Conservation (phyloP, 2,797 vertebrate species). For the Enteromius unitaeniatus region DNA sequence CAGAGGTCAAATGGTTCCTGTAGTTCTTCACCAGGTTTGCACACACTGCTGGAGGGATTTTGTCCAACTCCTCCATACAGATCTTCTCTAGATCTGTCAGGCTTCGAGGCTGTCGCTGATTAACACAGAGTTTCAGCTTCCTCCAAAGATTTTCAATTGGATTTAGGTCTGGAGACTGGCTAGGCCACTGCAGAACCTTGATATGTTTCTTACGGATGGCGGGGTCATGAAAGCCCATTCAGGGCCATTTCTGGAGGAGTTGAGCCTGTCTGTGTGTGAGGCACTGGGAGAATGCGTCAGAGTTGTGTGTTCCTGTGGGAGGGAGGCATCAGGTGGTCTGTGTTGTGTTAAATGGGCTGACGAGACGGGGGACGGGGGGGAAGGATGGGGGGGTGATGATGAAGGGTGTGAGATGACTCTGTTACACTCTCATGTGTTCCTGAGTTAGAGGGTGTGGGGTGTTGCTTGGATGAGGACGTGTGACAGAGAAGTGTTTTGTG, state of each 20-base stretch:
- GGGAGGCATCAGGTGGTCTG: conserved; percentile 39
- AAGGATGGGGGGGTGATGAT: conserved; percentile 10
- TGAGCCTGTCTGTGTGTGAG: conserved; percentile 19
- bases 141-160: too few relatives aligned
- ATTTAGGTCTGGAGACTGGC: too few relatives aligned
- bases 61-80: too few relatives aligned
- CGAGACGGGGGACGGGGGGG: not conserved
- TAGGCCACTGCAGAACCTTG: too few relatives aligned
- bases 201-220: not conserved
- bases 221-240: conserved; percentile 5
- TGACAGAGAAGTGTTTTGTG: not conserved
- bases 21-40: too few relatives aligned
- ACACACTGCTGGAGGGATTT: too few relatives aligned
- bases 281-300: conserved; percentile 26
- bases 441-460: conserved; percentile 1
- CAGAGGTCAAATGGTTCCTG: too few relatives aligned
- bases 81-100: too few relatives aligned
- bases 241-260: not conserved
- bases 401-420: conserved; percentile 16
- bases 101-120: too few relatives aligned
- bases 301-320: conserved; percentile 32
- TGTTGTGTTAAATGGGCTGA: conserved; percentile 29
- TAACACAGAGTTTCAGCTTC: too few relatives aligned
- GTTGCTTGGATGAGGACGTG: not conserved
- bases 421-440: conserved; percentile 17